Conservation (phyloP, 2,888 invertebrate genomes). For the Itoplectis maculator region DNA sequence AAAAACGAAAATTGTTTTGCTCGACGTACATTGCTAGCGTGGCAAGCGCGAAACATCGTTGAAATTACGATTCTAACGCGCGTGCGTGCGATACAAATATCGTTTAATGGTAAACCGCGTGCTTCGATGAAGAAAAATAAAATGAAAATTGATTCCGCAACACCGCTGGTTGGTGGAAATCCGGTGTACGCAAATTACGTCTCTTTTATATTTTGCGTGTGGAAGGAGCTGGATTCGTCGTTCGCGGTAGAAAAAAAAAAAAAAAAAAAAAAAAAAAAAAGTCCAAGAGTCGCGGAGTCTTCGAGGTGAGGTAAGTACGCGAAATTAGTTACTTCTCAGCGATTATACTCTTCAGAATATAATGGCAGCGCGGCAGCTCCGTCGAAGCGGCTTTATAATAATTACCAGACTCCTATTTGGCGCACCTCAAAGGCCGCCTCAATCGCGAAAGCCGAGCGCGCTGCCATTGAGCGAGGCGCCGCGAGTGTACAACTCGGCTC, state of each 20-base stretch:
- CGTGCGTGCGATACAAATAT: no score
- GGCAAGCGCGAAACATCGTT: no score
- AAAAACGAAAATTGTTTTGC: no score
- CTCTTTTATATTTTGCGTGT: no score
- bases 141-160: not conserved
- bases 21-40: no score
- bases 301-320: not conserved
- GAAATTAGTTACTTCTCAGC: conserved; percentile 13
- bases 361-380: conserved; percentile 38
- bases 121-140: not conserved
- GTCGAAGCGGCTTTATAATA: conserved; percentile 49
- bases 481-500: conserved; percentile 26
- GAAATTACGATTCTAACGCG: no score
- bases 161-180: no score
- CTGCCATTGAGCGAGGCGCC: conserved; percentile 7
- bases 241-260: no score
- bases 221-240: no score
- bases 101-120: no score
- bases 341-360: conserved; percentile 16
- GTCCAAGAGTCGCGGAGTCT: not conserved
- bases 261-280: not conserved
- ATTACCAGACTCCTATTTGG: conserved; percentile 58
- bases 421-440: conserved; percentile 57
- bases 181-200: no score
- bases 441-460: conserved; percentile 10